These are phyloP conservation scores for Melanostoma scalare DNA, from an alignment of 2,888 invertebrate species.

Conservation along the genomic window DNA sequence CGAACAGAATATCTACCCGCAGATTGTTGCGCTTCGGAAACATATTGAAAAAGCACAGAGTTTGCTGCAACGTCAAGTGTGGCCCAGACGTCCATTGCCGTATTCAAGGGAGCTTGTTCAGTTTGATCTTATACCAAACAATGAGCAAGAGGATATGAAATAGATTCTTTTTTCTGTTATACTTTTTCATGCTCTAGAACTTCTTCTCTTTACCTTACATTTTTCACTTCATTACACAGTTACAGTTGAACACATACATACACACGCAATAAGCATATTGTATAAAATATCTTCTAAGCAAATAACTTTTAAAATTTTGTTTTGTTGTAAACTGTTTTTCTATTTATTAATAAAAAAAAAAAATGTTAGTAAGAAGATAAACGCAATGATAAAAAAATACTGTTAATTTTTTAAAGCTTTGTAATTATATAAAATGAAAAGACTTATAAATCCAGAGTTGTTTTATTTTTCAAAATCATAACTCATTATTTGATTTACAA, in stretches of 20 bases:
- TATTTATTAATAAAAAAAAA: neutral
- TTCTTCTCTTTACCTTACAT: slow-evolving; percentile 53
- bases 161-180: slow-evolving; percentile 20
- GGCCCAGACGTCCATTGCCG: slow-evolving; percentile 85
- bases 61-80: slow-evolving; percentile 83
- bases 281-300: slow-evolving; percentile 34
- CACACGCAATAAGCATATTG: slow-evolving; percentile 43
- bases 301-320: slow-evolving; percentile 29
- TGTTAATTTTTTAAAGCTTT: slow-evolving; percentile 72
- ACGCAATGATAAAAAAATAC: slow-evolving; percentile 62
- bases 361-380: slow-evolving; percentile 47
- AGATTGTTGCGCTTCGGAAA: slow-evolving; percentile 82
- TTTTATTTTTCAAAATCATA: slow-evolving; percentile 9
- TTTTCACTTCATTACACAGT: slow-evolving; percentile 63
- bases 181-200: slow-evolving; percentile 35
- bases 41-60: slow-evolving; percentile 83
- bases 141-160: slow-evolving; percentile 63
- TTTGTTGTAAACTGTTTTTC: slow-evolving; percentile 28
- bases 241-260: slow-evolving; percentile 63
- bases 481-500: too few relatives aligned
- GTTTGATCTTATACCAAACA: slow-evolving; percentile 75
- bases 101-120: slow-evolving; percentile 76
- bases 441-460: slow-evolving; percentile 16
- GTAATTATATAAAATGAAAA: slow-evolving; percentile 62
- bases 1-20: slow-evolving; percentile 86